Conservation (phyloP, 2,113 vertebrate species). For the Ailurus styani region DNA sequence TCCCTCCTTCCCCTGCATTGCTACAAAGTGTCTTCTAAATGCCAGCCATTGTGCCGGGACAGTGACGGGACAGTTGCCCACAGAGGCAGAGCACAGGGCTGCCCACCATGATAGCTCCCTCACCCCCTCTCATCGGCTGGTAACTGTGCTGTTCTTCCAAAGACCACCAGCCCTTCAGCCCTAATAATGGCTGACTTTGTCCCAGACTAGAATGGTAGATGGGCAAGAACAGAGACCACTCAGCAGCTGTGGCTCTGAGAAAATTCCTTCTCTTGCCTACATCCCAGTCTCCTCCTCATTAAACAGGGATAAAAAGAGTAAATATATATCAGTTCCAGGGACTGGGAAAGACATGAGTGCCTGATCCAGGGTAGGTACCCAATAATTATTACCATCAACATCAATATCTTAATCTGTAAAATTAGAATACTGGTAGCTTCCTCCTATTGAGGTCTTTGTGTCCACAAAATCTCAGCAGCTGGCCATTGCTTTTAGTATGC, state of each 20-base stretch:
- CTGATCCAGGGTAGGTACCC: background rate
- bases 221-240: background rate
- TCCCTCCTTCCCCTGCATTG: background rate
- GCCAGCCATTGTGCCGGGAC: background rate
- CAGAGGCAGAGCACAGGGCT: background rate
- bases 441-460: background rate
- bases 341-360: background rate
- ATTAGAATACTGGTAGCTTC: background rate
- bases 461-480: background rate
- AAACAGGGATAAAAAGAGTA: background rate
- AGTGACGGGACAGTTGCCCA: background rate
- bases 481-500: background rate
- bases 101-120: accelerated
- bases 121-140: background rate
- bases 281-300: background rate
- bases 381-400: background rate
- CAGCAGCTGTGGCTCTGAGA: background rate
- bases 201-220: background rate
- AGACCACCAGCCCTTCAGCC: background rate
- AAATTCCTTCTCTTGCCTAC: background rate
- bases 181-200: background rate
- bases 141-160: background rate
- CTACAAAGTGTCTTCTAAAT: background rate
- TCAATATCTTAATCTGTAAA: background rate
- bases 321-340: background rate